phyloP scores from a whole-genome alignment of 2,797 vertebrate genomes.

The Myotis findleyi region DNA sequence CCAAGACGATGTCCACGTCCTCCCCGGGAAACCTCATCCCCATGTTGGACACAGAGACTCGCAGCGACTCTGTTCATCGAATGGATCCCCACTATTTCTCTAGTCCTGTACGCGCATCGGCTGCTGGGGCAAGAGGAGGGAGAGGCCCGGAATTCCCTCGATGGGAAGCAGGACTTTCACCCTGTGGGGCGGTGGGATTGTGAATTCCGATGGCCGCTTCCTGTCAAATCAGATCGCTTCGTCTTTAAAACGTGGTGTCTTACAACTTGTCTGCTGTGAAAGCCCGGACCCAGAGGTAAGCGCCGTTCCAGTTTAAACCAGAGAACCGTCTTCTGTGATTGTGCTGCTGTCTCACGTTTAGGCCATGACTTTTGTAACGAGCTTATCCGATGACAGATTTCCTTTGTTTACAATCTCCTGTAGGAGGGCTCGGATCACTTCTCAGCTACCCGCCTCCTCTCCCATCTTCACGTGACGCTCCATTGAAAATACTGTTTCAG shows the following conservation, averaged over 20 bases:
- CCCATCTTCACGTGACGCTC: slow-evolving; percentile 25
- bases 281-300: slow-evolving; percentile 40
- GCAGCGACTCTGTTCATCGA: not conserved
- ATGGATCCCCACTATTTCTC: not conserved
- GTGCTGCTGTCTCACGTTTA: slow-evolving; percentile 62
- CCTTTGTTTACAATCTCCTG: slow-evolving; percentile 55
- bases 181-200: not conserved
- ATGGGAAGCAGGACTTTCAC: not conserved
- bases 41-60: not conserved
- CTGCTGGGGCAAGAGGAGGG: slow-evolving; percentile 2
- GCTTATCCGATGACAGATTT: slow-evolving; percentile 1
- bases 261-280: slow-evolving; percentile 44
- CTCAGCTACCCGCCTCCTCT: not conserved
- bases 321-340: slow-evolving; percentile 43
- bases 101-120: not conserved
- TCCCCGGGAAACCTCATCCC: not conserved
- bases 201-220: not conserved
- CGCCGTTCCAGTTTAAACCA: not conserved
- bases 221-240: not conserved
- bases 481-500: slow-evolving; percentile 56
- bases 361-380: slow-evolving; percentile 59
- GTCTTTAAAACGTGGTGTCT: slow-evolving; percentile 58
- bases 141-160: not conserved
- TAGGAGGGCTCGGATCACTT: slow-evolving; percentile 45
- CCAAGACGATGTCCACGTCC: not conserved